phyloP scores from a whole-genome alignment of 2,113 vertebrate genomes.

The Periophthalmus modestus region DNA sequence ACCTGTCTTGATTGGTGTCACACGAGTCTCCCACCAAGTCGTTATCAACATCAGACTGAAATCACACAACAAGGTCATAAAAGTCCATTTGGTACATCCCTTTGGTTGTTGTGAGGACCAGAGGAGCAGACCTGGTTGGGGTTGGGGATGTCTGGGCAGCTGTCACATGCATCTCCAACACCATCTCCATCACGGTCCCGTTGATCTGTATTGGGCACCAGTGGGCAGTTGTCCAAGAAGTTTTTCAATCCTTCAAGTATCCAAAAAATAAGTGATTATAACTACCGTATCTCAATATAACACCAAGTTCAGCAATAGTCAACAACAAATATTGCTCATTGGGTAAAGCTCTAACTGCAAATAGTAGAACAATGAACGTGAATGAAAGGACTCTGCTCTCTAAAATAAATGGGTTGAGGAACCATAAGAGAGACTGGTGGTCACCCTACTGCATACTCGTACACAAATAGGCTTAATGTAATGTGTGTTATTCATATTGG shows the following conservation, averaged over 20 bases:
- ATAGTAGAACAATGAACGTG: too few relatives aligned
- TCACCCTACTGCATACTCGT: background rate
- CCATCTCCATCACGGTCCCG: conserved; percentile 88
- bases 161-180: conserved; percentile 95
- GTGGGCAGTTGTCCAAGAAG: conserved; percentile 94
- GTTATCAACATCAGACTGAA: conserved; percentile 93
- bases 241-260: conserved; percentile 86
- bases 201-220: conserved; percentile 87
- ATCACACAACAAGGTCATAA: conserved; percentile 47
- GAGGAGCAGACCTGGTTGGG: conserved; percentile 88
- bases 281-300: background rate
- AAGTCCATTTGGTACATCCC: background rate
- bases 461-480: background rate
- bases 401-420: too few relatives aligned
- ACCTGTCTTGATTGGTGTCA: conserved; percentile 99
- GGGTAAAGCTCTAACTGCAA: too few relatives aligned
- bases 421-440: too few relatives aligned
- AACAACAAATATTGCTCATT: too few relatives aligned
- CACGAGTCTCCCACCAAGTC: conserved; percentile 97
- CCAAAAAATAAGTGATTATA: background rate
- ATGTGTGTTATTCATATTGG: background rate
- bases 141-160: conserved; percentile 93
- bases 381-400: too few relatives aligned
- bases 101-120: background rate
- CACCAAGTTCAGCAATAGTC: background rate